Base-by-base conservation (phyloP, 2,113 vertebrate species). In the Rhodinocichla rosea region DNA sequence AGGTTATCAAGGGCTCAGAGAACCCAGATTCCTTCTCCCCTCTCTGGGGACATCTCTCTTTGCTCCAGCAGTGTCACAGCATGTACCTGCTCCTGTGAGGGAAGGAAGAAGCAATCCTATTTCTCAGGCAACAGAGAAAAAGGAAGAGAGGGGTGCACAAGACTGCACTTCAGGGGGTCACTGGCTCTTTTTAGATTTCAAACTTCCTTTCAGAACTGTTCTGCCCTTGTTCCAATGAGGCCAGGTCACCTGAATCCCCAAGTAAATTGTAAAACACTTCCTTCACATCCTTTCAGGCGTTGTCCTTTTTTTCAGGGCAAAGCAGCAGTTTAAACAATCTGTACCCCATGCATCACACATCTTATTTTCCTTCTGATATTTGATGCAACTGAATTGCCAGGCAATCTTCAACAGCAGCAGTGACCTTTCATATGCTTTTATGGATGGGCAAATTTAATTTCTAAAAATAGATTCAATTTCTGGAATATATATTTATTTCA, bases 381-480 rank as follows among this genome's bases (percentile, higher is more conserved):
- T 74, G 87, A 92, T 91, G 91, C 93, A 94, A 93, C 92, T 57
- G 68, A 96, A 95, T 83, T 90, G 89, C 94, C 42, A 94, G 62
- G 89, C 93, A 94, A 94, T 95, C 88, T 96, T 94, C 84, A 97
- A 74, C 80, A 94, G 90, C 87, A 90, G 91, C 90, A 93, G 45
- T 93, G 93, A 96, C 86, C 92, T 96, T 97, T 96, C 79, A 37
- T 75, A 83, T 42, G 83, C 76, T 89, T 92, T 94, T 93, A 96
- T 92, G 84, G 96, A 96, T 94, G 91, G 91, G 86, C 68, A 94
- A 97, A 97, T 94, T 91, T 92, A 83, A 89, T 94, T 96, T 94
- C 92, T 95, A 94, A 96, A 96, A 96, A 95, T 92, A 92, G 87
- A 92, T 94, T 90, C 82, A 78, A 91, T 95, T 96, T 95, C 86